Evolutionary conservation across 2,888 invertebrate genomes (phyloP), one percentile per base, ranked within the genome.

Genomic region (Cephalotes varians): DNA sequence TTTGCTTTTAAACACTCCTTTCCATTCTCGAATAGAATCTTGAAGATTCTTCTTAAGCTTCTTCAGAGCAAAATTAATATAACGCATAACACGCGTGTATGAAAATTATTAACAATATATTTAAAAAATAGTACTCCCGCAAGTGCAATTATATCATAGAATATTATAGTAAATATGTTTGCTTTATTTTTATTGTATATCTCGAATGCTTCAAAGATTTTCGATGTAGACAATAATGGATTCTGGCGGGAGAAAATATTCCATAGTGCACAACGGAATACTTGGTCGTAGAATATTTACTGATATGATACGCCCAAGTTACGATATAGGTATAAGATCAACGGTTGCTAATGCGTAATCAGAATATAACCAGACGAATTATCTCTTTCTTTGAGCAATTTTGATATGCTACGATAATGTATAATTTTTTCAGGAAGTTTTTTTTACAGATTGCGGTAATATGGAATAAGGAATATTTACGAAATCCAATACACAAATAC

Each of bases 251-350:
- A 21, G 31, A 60, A 74, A 47, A 74, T 47, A 73, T 73, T 73
- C 31, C 31, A 21, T 0, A 12, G 12, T 56, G 2, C 3, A 37
- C 28, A 28, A 25, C 15, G 15, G 31, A 60, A 44, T 15, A 21
- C 21, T 60, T 73, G 5, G 1, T 60, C 21, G 6, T 21, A 21
- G 15, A 60, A 60, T 73, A 34, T 34, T 58, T 72, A 56, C n/a
- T 34, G 34, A 74, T 18, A 34, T 18, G 12, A 56, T 60, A 44
- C 10, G 28, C 28, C 40, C 37, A 73, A 31, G 21, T 60, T 47
- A 21, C 12, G 60, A 73, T 73, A 56, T 56, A 58, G 7, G 7
- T 58, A 15, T 73, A 3, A 15, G 58, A 60, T 47, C 73, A 74
- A 74, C 5, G 49, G 4, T 64, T 76, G 37, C 18, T 58, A 21